Conservation (phyloP, 2,797 vertebrate species). For the Hoplostethus atlanticus region DNA sequence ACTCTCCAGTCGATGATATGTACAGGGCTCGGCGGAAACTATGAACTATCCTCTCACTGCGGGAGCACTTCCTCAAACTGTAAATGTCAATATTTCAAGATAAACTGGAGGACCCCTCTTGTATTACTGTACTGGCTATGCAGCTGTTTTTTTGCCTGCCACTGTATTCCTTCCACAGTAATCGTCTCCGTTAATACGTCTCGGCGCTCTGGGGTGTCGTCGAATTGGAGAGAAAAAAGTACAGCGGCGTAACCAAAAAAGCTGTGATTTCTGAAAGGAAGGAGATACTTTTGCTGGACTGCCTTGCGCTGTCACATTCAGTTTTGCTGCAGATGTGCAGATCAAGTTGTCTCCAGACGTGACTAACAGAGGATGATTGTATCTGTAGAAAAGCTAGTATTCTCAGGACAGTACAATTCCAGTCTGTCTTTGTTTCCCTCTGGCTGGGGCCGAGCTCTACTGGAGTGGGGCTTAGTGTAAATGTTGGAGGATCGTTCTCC, state of each 20-base stretch:
- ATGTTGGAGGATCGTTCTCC: constrained; percentile 59
- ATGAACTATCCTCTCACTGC: constrained; percentile 67
- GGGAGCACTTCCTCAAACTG: constrained; percentile 74
- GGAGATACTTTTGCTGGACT: constrained; percentile 31
- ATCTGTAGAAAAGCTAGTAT: constrained; percentile 53
- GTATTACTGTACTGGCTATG: constrained; percentile 22
- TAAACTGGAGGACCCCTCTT: constrained; percentile 46
- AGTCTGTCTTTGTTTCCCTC: constrained; percentile 58
- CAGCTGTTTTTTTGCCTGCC: constrained; percentile 55
- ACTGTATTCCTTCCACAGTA: constrained; percentile 53
- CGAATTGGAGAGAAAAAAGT: constrained; percentile 51
- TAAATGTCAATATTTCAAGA: constrained; percentile 68
- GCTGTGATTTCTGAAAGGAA: constrained; percentile 49
- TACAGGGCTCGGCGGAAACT: constrained; percentile 58
- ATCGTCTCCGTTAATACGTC: constrained; percentile 68
- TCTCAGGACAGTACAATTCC: constrained; percentile 40
- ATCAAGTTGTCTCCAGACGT: constrained; percentile 60
- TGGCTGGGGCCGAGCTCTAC: constrained; percentile 54
- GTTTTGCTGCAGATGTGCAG: constrained; percentile 67
- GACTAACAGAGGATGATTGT: constrained; percentile 48
- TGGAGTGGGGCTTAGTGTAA: constrained; percentile 48
- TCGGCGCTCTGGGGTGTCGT: constrained; percentile 46
- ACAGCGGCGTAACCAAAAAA: constrained; percentile 38
- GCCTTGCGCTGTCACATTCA: constrained; percentile 51
- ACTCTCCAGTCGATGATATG: constrained; percentile 59